Evolutionary conservation across 1,140 invertebrate species (phyloP), one percentile per base, ranked within the genome.

Genomic region (Geopemphigus sp.): DNA sequence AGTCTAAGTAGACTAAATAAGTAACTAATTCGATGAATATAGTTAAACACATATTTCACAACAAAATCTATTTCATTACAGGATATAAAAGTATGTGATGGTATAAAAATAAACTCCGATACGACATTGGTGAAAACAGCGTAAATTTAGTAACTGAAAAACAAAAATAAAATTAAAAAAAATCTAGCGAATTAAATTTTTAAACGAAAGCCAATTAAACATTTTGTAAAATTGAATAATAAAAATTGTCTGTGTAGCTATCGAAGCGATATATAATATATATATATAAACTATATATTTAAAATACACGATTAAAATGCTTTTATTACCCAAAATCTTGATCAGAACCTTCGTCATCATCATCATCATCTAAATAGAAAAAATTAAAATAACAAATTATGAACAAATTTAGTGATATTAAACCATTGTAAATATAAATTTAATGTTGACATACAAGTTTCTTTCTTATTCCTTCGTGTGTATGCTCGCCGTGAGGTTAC

Each of bases 401-500:
- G 1, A 24, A 26, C 19, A 39, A 39, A 26, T 12, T 24, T 17
- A 26, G 17, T 29, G 29, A 53, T 19, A 29, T 54, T 8, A 39
- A 39, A 39, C 8, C 32, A 39, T 8, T 39, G 8, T 39, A 39
- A 39, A 8, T 39, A 39, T 39, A 39, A 29, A 32, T 29, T 54
- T 19, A 72, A 54, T 24, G 5, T 29, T 54, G 26, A 76, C 10
- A 50, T 50, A 78, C 74, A 78, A 78, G 74, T 61, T 63, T 78
- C 66, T 82, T 85, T 84, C 81, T 86, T 86, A 80, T 84, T 88
- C 82, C 89, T 90, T 32, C 91, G 86, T 24, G 89, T 88, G 83
- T 92, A 92, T 22, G 91, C 91, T 73, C 91, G 86, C 84, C 91
- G 91, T 80, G 90, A 90, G 3, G 90, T 92, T 82, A 90, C 90